Evolutionary conservation across 2,797 vertebrate species (phyloP), one percentile per base, ranked within the genome.

Genomic region (Onychomys arenicola): DNA sequence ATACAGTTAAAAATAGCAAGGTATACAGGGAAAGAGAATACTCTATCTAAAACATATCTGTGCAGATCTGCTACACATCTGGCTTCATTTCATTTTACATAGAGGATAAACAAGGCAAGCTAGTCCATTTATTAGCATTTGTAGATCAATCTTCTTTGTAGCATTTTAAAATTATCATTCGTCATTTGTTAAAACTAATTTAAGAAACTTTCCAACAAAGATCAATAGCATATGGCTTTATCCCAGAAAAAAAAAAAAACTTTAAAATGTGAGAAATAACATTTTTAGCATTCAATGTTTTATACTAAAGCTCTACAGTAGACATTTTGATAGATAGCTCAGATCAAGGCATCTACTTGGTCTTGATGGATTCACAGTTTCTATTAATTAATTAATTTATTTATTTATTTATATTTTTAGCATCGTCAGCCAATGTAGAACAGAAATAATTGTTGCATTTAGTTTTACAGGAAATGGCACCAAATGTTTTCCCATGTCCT

Each of bases 281-380:
- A 65, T 83, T 92, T 57, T 91, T 65, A 96, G 37, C 13, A 86
- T 76, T 93, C 84, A 83, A 90, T 9, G 16, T 86, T 97, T 96
- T 96, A 34, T 34, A 76, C 29, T 83, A 93, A 97, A 80, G 12
- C 16, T 82, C 25, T 86, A 23, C 85, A 34, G 82, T 29, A 19
- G 25, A 63, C 25, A 86, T 81, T 95, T 93, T 96, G 59, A 89
- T 78, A 86, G 40, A 89, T 69, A 89, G 34, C 27, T 94, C 89
- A 93, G 82, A 84, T 81, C 57, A 93, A 87, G 76, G 1, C 0
- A 57, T 77, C 71, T 92, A 65, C 12, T 9, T 63, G 14, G 1
- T 91, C 37, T 87, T 86, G 8, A 85, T 69, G 52, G 43, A 52
- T 96, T 96, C 40, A 46, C 40, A 46, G 1, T 6, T 49, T 55